These are phyloP conservation scores for Leptodactylus fallax DNA, from an alignment of 2,797 vertebrate genomes.

Conservation along the genomic window DNA sequence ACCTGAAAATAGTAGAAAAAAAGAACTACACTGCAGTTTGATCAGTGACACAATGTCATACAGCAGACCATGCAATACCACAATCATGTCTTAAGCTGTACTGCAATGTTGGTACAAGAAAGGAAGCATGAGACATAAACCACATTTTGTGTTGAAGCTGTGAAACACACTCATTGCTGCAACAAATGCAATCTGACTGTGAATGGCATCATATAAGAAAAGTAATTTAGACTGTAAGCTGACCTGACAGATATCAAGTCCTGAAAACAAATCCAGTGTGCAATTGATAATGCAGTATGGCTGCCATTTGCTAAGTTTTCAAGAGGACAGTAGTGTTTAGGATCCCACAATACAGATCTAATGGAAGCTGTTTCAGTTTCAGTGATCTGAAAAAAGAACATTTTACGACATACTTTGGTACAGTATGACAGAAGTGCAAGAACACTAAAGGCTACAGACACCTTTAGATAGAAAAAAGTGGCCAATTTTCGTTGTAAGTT, in stretches of 20 bases:
- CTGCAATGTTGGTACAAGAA: constrained; percentile 1
- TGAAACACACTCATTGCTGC: not conserved
- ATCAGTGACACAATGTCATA: not conserved
- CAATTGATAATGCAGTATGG: constrained; percentile 1
- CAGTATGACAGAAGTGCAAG: not conserved
- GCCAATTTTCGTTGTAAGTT: no score
- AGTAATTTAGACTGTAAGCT: not conserved
- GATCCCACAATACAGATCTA: not conserved
- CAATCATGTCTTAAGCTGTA: constrained; percentile 1
- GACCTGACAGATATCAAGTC: not conserved
- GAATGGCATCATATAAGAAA: not conserved
- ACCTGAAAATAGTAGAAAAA: constrained; percentile 36
- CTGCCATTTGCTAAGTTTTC: constrained; percentile 1
- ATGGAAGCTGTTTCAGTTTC: not conserved
- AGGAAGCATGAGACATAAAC: not conserved
- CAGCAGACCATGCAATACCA: not conserved
- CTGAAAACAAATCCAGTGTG: not conserved
- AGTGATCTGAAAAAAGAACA: not conserved
- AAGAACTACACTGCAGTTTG: not conserved
- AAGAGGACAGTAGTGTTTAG: not conserved
- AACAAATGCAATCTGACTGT: not conserved
- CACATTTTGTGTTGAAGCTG: not conserved
- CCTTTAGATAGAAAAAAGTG: no score
- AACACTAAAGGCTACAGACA: not conserved
- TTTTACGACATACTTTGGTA: not conserved